Evolutionary conservation across 2,113 vertebrate genomes (phyloP).

Genomic region (Lipotes vexillifer): DNA sequence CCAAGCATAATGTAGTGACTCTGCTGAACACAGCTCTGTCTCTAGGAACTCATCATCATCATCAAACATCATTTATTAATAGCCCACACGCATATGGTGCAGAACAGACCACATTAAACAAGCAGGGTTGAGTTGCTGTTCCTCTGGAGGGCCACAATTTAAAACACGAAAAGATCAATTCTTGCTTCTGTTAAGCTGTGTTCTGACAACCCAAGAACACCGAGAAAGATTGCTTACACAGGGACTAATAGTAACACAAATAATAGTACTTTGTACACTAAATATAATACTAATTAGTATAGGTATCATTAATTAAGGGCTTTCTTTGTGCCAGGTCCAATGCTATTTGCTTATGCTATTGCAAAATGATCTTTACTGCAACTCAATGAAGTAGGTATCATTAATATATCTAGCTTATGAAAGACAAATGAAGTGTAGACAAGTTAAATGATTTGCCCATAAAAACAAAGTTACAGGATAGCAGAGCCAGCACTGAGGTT

Average conservation of each 20-base stretch:
- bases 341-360: background rate
- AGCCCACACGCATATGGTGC: conserved; percentile 67
- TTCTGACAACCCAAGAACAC: background rate
- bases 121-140: conserved; percentile 45
- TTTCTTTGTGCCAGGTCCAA: background rate
- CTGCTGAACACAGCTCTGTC: conserved; percentile 49
- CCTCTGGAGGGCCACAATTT: conserved; percentile 61
- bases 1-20: conserved; percentile 69
- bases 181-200: conserved; percentile 36
- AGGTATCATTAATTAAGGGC: background rate
- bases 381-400: background rate
- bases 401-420: background rate
- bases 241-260: background rate
- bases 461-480: background rate
- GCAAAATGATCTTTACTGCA: background rate
- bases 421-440: background rate
- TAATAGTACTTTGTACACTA: background rate
- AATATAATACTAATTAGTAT: background rate
- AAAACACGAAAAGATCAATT: conserved; percentile 31
- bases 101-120: conserved; percentile 67
- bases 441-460: conserved; percentile 21
- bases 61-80: conserved; percentile 68
- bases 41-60: conserved; percentile 70
- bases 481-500: background rate
- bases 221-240: background rate